Conservation (phyloP, 2,113 vertebrate species). For the Dasyurus viverrinus region DNA sequence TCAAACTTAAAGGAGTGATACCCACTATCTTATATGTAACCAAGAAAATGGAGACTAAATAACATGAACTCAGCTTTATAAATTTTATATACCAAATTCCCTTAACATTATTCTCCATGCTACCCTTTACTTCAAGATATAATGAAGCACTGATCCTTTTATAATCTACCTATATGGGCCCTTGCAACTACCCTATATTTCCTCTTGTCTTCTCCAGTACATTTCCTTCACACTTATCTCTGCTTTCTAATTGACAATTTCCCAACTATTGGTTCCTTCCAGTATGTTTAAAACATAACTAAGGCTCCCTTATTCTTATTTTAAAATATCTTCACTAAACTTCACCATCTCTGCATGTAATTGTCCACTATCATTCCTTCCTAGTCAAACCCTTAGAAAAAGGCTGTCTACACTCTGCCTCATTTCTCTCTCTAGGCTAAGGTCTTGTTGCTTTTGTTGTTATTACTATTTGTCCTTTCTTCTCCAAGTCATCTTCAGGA, state of each 20-base stretch:
- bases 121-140: background rate
- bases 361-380: no score
- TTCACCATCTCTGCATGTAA: background rate
- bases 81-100: no score
- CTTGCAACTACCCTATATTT: background rate
- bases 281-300: background rate
- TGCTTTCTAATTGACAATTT: background rate
- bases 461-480: no score
- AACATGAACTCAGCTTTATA: background rate
- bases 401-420: no score
- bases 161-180: background rate
- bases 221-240: background rate
- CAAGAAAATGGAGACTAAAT: background rate
- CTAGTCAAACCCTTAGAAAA: no score
- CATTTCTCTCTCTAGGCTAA: no score
- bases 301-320: background rate
- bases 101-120: background rate
- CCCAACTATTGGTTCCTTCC: background rate
- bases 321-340: background rate
- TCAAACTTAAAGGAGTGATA: background rate
- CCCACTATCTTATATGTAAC: background rate
- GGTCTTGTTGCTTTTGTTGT: no score
- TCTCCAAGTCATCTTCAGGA: no score
- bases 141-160: background rate
- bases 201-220: background rate